Evolutionary conservation across 2,797 vertebrate species (phyloP), one percentile per base, ranked within the genome.

Genomic region (Platyrinchus mystaceus): DNA sequence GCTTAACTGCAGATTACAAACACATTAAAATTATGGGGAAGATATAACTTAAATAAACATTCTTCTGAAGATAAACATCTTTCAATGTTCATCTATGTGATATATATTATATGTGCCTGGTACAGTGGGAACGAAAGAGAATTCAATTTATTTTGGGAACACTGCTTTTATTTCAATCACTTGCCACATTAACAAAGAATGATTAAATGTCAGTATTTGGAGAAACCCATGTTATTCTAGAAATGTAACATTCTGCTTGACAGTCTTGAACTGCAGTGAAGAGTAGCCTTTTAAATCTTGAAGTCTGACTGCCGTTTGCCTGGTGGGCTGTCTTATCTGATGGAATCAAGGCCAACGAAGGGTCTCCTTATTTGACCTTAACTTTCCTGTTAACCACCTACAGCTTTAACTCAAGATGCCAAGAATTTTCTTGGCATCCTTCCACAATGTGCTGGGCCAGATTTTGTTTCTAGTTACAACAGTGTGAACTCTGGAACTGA

Each of bases 331-430:
- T 47, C 37, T 94, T 96, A 96, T 94, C 90, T 95, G 89, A 91
- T 93, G 30, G 82, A 95, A 85, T 6, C 30, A 60, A 53, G 55
- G 86, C 90, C 90, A 96, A 2, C 32, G 24, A n/a, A 96, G 55
- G 90, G 78, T 95, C 86, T 84, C 77, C 85, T 93, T 85, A 81
- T 80, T 87, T 96, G 95, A 94, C 89, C 89, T 91, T 69, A 82
- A 67, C 84, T 94, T 95, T 96, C 87, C 79, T 93, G 63, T 92
- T 93, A 91, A 79, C 79, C 87, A 95, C 87, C 87, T 95, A 92
- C 67, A 5, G 58, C 60, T 95, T 83, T 58, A 91, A 90, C 43
- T 90, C 66, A 81, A 66, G 39, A 92, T 39, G 90, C 78, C 86
- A 92, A 95, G 79, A 90, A 84, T 85, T 85, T 80, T 63, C 81